phyloP scores from a whole-genome alignment of 2,113 vertebrate species.

The Nymphicus hollandicus region DNA sequence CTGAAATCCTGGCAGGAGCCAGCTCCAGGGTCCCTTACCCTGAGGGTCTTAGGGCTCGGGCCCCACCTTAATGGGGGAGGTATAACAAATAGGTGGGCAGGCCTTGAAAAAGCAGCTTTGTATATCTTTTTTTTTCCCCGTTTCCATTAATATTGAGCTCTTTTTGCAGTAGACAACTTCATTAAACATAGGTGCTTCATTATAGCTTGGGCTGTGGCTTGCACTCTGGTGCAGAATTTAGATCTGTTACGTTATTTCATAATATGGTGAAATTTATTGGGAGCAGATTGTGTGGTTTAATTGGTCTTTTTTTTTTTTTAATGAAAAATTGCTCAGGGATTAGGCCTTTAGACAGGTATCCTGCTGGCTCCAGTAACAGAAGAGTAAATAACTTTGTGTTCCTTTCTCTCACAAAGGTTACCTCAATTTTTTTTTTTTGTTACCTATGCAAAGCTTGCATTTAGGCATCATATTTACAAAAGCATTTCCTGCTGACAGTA shows the following conservation, averaged over 20 bases:
- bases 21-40: neutral
- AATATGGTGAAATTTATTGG: neutral
- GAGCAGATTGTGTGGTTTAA: neutral
- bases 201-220: neutral
- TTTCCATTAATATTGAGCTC: neutral
- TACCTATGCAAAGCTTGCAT: neutral
- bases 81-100: neutral
- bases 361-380: neutral
- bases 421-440: neutral
- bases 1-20: neutral
- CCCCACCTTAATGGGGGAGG: neutral
- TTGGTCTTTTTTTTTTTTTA: neutral
- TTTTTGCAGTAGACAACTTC: neutral
- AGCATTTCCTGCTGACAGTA: conserved; percentile 27
- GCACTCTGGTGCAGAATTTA: neutral
- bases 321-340: neutral
- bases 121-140: neutral
- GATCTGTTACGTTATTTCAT: neutral
- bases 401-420: neutral
- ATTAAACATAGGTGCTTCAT: neutral
- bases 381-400: neutral
- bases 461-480: neutral
- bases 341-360: neutral
- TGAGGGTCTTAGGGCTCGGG: neutral
- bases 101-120: neutral